phyloP scores from a whole-genome alignment of 2,888 invertebrate species.

The Drosophila phalerata region DNA sequence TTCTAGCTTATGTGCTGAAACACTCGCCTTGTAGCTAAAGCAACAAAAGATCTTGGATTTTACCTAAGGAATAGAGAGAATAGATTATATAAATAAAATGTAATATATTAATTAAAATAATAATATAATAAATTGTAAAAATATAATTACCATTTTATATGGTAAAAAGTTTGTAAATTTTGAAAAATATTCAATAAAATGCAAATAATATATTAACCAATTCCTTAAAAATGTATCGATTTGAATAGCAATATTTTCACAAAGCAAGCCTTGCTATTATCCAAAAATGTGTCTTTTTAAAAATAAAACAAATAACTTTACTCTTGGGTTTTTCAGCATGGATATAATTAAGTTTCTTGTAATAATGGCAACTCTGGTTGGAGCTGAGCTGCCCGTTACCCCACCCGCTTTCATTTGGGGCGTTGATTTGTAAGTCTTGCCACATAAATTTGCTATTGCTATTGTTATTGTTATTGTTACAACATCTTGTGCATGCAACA shows the following conservation, averaged over 20 bases:
- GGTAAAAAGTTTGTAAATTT: too few species aligned
- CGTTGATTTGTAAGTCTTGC: conserved; percentile 43
- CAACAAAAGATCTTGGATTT: too few species aligned
- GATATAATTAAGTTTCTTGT: not conserved
- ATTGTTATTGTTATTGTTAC: not conserved
- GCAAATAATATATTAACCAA: too few species aligned
- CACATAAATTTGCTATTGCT: not conserved
- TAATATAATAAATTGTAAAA: too few species aligned
- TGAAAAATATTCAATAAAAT: too few species aligned
- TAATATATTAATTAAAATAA: too few species aligned
- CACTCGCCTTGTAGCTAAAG: too few species aligned
- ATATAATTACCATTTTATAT: too few species aligned
- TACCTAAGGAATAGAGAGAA: too few species aligned
- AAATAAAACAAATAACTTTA: not conserved
- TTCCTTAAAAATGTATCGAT: too few species aligned
- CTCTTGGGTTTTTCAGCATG: conserved; percentile 12
- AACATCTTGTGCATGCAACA: not conserved
- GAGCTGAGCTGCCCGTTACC: conserved; percentile 1
- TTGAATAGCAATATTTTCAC: not conserved
- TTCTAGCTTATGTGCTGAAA: too few species aligned
- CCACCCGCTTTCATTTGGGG: conserved; percentile 69
- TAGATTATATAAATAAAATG: too few species aligned
- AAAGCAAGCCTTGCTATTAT: not conserved
- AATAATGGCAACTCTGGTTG: not conserved
- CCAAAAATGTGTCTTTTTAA: not conserved